These are phyloP conservation scores for Drosophila glabriapex DNA, from an alignment of 2,888 invertebrate species.

Conservation along the genomic window DNA sequence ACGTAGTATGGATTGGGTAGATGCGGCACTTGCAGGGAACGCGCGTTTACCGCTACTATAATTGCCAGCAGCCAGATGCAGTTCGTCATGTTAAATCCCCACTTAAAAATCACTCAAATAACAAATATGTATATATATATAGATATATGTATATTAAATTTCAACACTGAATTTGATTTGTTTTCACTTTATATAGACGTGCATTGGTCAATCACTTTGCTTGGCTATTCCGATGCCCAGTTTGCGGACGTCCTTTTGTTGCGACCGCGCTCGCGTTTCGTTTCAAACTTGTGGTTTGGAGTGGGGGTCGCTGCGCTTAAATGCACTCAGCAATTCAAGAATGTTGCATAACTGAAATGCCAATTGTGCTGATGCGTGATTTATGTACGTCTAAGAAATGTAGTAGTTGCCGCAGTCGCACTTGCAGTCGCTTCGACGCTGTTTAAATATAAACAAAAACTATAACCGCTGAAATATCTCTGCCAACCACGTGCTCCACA, in stretches of 20 bases:
- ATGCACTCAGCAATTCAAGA: constrained; percentile 49
- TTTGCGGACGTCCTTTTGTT: constrained; percentile 18
- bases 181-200: constrained; percentile 5
- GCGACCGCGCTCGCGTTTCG: constrained; percentile 37
- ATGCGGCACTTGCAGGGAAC: constrained; percentile 40
- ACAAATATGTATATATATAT: neutral
- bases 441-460: constrained; percentile 3
- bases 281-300: constrained; percentile 42
- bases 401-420: constrained; percentile 12
- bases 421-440: constrained; percentile 17
- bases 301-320: constrained; percentile 44
- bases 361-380: constrained; percentile 61
- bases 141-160: neutral
- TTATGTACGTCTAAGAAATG: constrained; percentile 48
- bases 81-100: constrained; percentile 36
- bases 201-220: constrained; percentile 24
- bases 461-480: constrained; percentile 7
- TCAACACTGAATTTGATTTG: neutral
- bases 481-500: constrained; percentile 44
- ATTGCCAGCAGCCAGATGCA: constrained; percentile 59
- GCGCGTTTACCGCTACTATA: constrained; percentile 34
- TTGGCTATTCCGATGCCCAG: constrained; percentile 9
- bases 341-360: constrained; percentile 72
- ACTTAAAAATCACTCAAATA: constrained; percentile 4
- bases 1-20: constrained; percentile 40